Conservation (phyloP, 1,140 invertebrate species). For the Orchestia grillus region DNA sequence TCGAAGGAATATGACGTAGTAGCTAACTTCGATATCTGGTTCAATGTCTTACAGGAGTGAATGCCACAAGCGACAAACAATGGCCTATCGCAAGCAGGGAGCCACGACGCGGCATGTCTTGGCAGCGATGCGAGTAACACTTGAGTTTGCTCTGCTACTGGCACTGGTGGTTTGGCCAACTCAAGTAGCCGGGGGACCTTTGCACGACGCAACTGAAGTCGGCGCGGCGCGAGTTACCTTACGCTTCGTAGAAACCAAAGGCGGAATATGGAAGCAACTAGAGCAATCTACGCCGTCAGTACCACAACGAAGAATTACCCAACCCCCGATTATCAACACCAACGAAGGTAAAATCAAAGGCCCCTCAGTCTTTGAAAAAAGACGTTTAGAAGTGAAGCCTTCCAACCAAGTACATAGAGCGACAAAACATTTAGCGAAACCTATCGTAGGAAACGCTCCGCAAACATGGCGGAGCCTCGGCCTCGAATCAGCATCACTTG, state of each 20-base stretch:
- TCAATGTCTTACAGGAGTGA: neutral
- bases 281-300: neutral
- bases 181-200: neutral
- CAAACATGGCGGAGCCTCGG: slow-evolving; percentile 4
- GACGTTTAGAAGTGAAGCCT: neutral
- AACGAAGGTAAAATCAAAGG: neutral
- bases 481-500: neutral
- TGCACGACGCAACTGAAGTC: neutral
- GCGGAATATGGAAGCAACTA: slow-evolving; percentile 1
- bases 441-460: slow-evolving; percentile 15
- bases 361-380: neutral
- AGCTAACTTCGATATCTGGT: neutral
- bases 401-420: neutral
- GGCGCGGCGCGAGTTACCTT: neutral
- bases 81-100: neutral
- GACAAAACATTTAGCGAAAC: neutral
- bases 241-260: slow-evolving; percentile 16
- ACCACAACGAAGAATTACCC: neutral
- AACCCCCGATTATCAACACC: neutral
- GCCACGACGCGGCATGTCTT: neutral
- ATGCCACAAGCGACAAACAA: neutral
- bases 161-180: neutral
- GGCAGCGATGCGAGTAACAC: neutral
- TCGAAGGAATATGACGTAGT: neutral
- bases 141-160: neutral